Conservation (phyloP, 2,888 invertebrate species). For the Cantharis lateralis region DNA sequence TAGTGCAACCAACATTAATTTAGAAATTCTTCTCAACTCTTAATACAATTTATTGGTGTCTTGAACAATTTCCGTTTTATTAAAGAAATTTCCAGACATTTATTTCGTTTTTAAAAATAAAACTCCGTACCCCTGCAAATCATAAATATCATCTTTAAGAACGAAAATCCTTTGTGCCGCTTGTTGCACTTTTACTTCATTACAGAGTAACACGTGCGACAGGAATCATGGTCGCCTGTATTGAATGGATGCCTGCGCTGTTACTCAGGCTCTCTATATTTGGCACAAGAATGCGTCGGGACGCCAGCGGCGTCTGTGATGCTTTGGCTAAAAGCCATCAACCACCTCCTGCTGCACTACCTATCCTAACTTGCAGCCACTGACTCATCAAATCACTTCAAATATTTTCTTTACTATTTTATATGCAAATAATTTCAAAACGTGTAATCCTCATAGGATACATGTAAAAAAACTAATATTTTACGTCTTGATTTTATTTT, state of each 20-base stretch:
- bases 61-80: not conserved
- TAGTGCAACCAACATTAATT: not conserved
- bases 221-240: conserved; percentile 39
- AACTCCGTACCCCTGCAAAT: conserved; percentile 13
- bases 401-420: not conserved
- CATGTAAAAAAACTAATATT: not conserved
- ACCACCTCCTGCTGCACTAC: conserved; percentile 54
- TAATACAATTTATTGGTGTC: not conserved
- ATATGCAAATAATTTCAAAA: not conserved
- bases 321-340: conserved; percentile 49
- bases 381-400: conserved; percentile 42
- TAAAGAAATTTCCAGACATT: not conserved
- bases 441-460: not conserved
- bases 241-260: conserved; percentile 49
- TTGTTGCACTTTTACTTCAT: conserved; percentile 26
- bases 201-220: conserved; percentile 33
- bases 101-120: conserved; percentile 15
- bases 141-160: not conserved
- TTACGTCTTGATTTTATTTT: not conserved
- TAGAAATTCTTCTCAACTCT: not conserved
- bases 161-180: conserved; percentile 14
- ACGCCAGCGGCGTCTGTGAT: conserved; percentile 51
- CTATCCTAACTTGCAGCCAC: conserved; percentile 49
- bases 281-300: conserved; percentile 53
- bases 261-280: conserved; percentile 53